phyloP scores from a whole-genome alignment of 2,797 vertebrate genomes.

The Tympanoctomys barrerae region DNA sequence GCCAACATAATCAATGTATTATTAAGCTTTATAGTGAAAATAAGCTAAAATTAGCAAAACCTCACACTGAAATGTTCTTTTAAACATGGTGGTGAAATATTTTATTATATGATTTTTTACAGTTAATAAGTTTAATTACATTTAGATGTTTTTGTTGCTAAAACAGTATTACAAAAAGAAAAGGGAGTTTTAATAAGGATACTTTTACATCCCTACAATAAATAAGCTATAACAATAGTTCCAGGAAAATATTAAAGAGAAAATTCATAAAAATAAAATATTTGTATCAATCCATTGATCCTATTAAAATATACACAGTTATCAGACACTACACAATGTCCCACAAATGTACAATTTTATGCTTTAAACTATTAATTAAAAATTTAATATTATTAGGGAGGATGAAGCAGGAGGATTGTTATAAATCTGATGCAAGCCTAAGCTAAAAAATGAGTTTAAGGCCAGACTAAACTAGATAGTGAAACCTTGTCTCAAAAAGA shows the following conservation, averaged over 20 bases:
- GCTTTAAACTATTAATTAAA: background rate
- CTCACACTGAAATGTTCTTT: conserved; percentile 83
- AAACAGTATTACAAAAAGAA: conserved; percentile 64
- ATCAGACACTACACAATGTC: background rate
- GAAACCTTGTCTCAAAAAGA: too few relatives aligned
- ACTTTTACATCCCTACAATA: conserved; percentile 59
- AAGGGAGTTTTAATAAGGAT: conserved; percentile 33
- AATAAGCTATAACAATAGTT: conserved; percentile 31
- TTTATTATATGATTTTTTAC: conserved; percentile 85
- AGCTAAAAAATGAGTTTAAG: too few relatives aligned
- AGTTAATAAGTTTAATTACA: conserved; percentile 86
- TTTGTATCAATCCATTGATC: conserved; percentile 68
- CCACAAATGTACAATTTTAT: background rate
- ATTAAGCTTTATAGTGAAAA: conserved; percentile 83
- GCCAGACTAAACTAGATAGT: too few relatives aligned
- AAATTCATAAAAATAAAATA: conserved; percentile 13
- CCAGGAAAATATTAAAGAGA: conserved; percentile 1
- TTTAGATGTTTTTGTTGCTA: conserved; percentile 80
- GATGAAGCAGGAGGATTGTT: too few relatives aligned
- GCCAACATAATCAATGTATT: conserved; percentile 77
- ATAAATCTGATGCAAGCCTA: too few relatives aligned
- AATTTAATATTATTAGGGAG: background rate
- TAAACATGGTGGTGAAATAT: conserved; percentile 84
- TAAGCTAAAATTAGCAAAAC: conserved; percentile 78
- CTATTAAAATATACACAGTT: conserved; percentile 24